Percentiles rank a stretch among this genome's conserved stretches.
phyloP scores from a whole-genome alignment of 2,797 vertebrate species.

The Eospalax fontanierii region DNA sequence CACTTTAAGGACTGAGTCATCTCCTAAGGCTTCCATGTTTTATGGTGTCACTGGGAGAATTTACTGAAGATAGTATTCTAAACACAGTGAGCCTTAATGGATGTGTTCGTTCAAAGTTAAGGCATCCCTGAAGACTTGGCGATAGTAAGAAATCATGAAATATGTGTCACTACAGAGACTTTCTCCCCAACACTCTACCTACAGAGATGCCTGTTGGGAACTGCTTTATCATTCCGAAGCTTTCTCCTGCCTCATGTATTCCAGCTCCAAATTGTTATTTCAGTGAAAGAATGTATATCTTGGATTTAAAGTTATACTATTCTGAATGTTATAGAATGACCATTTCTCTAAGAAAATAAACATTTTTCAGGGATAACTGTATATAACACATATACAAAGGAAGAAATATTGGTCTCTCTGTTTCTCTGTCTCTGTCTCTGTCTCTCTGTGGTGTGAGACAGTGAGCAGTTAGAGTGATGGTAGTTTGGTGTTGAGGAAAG shows the following conservation, averaged over 20 bases:
- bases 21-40: neutral
- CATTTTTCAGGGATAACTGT: neutral
- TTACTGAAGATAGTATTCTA: neutral
- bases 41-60: neutral
- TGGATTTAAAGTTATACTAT: conserved; percentile 9
- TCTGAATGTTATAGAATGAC: neutral
- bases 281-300: conserved; percentile 49
- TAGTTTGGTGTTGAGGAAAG: neutral
- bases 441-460: no score
- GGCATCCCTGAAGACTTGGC: neutral
- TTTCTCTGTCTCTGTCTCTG: no score
- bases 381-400: neutral
- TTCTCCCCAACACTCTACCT: neutral
- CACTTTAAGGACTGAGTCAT: neutral
- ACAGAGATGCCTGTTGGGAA: neutral
- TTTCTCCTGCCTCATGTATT: neutral
- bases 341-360: conserved; percentile 25
- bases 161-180: neutral
- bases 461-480: no score
- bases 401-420: neutral
- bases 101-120: conserved; percentile 39
- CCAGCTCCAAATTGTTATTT: neutral
- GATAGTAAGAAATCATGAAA: conserved; percentile 40
- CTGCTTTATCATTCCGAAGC: neutral
- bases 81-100: neutral